Percentiles rank a stretch among this genome's conserved stretches.
Conservation (phyloP, 2,888 invertebrate genomes). For the Andrena praecox region DNA sequence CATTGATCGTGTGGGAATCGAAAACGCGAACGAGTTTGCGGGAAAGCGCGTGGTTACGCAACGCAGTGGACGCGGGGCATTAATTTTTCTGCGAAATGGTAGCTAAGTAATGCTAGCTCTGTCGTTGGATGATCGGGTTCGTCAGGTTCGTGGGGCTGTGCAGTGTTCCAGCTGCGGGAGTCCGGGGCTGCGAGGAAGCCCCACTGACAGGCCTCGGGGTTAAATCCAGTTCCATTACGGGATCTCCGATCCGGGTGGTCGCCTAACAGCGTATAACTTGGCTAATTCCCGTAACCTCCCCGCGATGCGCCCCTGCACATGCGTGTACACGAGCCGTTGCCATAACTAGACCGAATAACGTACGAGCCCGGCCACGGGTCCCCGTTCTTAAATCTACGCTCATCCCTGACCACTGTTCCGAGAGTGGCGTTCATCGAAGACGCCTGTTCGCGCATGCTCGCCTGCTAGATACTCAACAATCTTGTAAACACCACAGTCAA, state of each 20-base stretch:
- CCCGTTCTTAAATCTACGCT: constrained; percentile 1
- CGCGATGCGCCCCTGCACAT: constrained; percentile 8
- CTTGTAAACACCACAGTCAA: too few relatives aligned
- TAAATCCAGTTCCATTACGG: constrained; percentile 78
- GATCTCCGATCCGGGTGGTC: constrained; percentile 76
- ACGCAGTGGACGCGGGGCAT: not conserved
- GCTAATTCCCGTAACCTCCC: constrained; percentile 73
- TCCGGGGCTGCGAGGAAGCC: constrained; percentile 57
- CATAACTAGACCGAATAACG: constrained; percentile 11
- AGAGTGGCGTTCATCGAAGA: not conserved
- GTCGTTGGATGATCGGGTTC: constrained; percentile 33
- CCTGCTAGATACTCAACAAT: not conserved
- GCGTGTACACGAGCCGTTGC: not conserved
- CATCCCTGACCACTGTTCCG: not conserved
- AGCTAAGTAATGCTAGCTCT: not conserved
- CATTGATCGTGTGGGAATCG: too few relatives aligned
- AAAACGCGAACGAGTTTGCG: too few relatives aligned
- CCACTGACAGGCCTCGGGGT: constrained; percentile 70
- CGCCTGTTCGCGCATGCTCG: not conserved
- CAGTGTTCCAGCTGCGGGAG: constrained; percentile 55
- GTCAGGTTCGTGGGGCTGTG: constrained; percentile 47
- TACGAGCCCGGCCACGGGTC: constrained; percentile 7
- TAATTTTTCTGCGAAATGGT: constrained; percentile 43
- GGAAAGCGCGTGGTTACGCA: too few relatives aligned
- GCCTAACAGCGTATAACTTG: constrained; percentile 74